Conservation (phyloP, 2,797 vertebrate genomes). For the Sebastes vulpes region DNA sequence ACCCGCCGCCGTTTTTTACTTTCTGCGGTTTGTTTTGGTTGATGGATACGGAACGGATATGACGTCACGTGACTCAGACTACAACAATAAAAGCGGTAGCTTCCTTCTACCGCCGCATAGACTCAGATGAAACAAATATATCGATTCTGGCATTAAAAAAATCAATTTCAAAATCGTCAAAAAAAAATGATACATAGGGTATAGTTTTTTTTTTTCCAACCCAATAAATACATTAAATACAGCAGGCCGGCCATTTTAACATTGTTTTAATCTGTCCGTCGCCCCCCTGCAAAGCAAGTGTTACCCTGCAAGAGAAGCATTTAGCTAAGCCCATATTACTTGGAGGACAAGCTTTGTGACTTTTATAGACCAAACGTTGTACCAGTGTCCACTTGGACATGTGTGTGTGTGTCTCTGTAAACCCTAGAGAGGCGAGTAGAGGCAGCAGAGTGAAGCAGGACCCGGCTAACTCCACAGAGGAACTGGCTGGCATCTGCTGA, state of each 20-base stretch:
- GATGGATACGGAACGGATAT: too few relatives aligned
- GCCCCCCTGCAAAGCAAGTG: slow-evolving; percentile 51
- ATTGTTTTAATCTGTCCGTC: slow-evolving; percentile 37
- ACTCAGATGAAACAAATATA: too few relatives aligned
- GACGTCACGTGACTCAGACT: too few relatives aligned
- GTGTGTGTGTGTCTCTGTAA: slow-evolving; percentile 29
- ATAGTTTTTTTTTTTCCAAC: too few relatives aligned
- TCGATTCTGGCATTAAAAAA: too few relatives aligned
- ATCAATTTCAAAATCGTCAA: too few relatives aligned
- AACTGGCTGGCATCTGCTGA: slow-evolving; percentile 85
- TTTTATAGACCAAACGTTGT: slow-evolving; percentile 62
- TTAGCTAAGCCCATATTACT: slow-evolving; percentile 69
- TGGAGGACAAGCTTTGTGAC: slow-evolving; percentile 73
- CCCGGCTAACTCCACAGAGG: slow-evolving; percentile 79
- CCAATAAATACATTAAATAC: slow-evolving; percentile 9
- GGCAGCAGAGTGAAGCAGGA: slow-evolving; percentile 78
- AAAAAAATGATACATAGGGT: too few relatives aligned
- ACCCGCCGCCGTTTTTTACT: too few relatives aligned
- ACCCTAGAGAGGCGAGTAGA: slow-evolving; percentile 70
- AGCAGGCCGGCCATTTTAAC: slow-evolving; percentile 16
- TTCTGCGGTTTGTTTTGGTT: too few relatives aligned
- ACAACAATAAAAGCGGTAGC: too few relatives aligned
- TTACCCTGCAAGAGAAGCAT: slow-evolving; percentile 24
- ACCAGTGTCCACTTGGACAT: slow-evolving; percentile 54
- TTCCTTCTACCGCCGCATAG: too few relatives aligned